Evolutionary conservation across 2,888 invertebrate genomes (phyloP), one percentile per base, ranked within the genome.

Genomic region (Esperia sulphurella): DNA sequence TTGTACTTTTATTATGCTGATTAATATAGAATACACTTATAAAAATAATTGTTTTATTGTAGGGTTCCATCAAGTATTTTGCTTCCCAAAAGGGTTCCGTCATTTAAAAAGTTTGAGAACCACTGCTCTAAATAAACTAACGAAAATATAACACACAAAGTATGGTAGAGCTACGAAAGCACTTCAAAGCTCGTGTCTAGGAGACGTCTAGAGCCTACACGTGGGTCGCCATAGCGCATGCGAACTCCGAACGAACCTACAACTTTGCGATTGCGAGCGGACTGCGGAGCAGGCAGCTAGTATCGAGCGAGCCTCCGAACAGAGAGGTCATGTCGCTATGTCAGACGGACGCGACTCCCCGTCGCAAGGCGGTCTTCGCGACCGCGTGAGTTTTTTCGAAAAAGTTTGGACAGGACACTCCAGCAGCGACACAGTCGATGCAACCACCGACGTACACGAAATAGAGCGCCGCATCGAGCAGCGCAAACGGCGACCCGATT

Each of bases 361-460:
- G 85, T 79, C 88, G 84, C 83, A 83, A 65, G 67, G 82, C 80
- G 71, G 93, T 61, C 91, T 95, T 53, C 91, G 92, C 55, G 94
- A 95, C 68, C 92, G 94, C 63, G 95, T 96, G 61, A 92, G 91
- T 61, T 95, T 95, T 76, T 96, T 95, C 82, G 96, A 96, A 79
- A 93, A 94, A 85, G 92, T 95, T 57, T 95, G 94, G 94, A 91
- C 92, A 53, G 92, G 93, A 21, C 73, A 86, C 55, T 67, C 79
- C 58, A 78, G 82, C 71, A 62, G 71, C 56, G 79, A 90, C 67
- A 69, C 79, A 44, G 75, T 83, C 52, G 83, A 84, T 57, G 75
- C 83, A 14, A 71, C 88, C 28, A 88, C 91, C 14, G 90, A 92
- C 73, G 92, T 93, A 13, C 83, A 87, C 52, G 92, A 92, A 48